Percentiles rank a stretch among this genome's conserved stretches.
These are phyloP conservation scores for Lasiurus cinereus DNA, from an alignment of 2,113 vertebrate genomes.

Conservation along the genomic window DNA sequence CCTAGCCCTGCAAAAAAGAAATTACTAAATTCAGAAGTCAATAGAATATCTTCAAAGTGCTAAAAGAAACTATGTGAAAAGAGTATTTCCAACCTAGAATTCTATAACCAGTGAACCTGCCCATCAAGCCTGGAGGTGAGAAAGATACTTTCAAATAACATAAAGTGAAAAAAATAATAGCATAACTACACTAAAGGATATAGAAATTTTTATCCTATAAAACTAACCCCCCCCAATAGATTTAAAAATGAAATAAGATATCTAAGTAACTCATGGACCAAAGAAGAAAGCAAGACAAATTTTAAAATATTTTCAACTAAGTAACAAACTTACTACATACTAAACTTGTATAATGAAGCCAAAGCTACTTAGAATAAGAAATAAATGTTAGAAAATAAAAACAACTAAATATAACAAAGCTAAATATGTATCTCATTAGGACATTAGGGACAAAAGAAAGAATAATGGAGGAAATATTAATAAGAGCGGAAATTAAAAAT, in stretches of 20 bases:
- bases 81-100: constrained; percentile 10
- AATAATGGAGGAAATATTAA: not conserved
- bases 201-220: not conserved
- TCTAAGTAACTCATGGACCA: not conserved
- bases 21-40: constrained; percentile 17
- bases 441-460: constrained; percentile 50
- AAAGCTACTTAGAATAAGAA: constrained; percentile 46
- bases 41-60: not conserved
- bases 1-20: not conserved
- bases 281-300: constrained; percentile 1
- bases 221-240: not conserved
- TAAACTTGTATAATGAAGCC: not conserved
- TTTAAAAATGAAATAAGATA: constrained; percentile 23
- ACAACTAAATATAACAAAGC: constrained; percentile 20
- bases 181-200: not conserved
- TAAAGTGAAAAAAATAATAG: not conserved
- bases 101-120: not conserved
- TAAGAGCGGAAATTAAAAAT: not conserved
- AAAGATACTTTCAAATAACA: constrained; percentile 10
- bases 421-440: not conserved
- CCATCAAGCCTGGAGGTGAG: not conserved
- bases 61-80: not conserved
- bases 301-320: constrained; percentile 19
- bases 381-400: constrained; percentile 11
- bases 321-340: not conserved